phyloP scores from a whole-genome alignment of 1,140 invertebrate genomes.

The Hyposmocoma kahamanoa region DNA sequence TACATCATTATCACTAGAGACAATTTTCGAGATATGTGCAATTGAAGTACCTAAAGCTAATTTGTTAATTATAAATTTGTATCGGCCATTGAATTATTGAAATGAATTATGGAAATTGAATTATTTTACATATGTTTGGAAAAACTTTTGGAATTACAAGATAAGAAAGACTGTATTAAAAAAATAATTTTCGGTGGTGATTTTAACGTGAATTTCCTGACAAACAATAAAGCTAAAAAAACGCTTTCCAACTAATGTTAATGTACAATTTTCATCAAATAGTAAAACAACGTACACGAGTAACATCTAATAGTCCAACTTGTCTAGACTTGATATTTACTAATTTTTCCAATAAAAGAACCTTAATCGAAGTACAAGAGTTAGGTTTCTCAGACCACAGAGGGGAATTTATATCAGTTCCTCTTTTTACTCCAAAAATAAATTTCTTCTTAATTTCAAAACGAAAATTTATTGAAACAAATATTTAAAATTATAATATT shows the following conservation, averaged over 20 bases:
- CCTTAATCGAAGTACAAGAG: background rate
- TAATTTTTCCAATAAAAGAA: background rate
- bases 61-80: no score
- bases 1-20: no score
- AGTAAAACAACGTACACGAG: background rate
- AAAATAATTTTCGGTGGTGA: background rate
- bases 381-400: constrained; percentile 3
- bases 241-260: background rate
- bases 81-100: no score
- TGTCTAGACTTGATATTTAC: constrained; percentile 1
- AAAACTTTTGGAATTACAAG: no score
- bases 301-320: background rate
- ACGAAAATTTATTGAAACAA: constrained; percentile 1
- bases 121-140: no score
- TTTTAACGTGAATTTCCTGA: background rate
- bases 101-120: no score
- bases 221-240: no score
- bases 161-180: no score
- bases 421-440: background rate
- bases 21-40: no score
- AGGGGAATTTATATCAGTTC: background rate
- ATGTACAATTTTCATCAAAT: background rate
- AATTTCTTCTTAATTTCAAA: background rate
- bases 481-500: no score
- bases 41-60: no score